Conservation (phyloP, 1,140 invertebrate species). For the Drosophila chauvacae region DNA sequence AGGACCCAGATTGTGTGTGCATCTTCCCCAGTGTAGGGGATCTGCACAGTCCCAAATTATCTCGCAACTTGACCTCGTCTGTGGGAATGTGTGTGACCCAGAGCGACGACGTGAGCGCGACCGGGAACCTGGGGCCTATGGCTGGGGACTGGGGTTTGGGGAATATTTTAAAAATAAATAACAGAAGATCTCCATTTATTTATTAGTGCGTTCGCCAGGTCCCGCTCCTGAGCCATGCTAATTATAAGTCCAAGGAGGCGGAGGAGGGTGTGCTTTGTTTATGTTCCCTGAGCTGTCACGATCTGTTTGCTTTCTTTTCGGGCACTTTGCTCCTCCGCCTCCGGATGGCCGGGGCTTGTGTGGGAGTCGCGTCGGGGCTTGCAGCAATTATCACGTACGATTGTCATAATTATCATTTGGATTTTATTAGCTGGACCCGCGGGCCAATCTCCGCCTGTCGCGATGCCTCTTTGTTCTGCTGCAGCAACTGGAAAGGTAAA, state of each 20-base stretch:
- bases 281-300: constrained; percentile 66
- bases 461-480: constrained; percentile 36
- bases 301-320: constrained; percentile 47
- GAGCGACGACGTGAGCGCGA: constrained; percentile 28
- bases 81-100: constrained; percentile 55
- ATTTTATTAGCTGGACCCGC: constrained; percentile 76
- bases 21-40: constrained; percentile 3
- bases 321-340: constrained; percentile 44
- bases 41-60: constrained; percentile 44
- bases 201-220: constrained; percentile 64
- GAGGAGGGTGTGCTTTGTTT: constrained; percentile 60
- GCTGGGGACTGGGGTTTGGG: constrained; percentile 7
- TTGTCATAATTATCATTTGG: constrained; percentile 84
- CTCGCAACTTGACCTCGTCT: constrained; percentile 60
- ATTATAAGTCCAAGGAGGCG: constrained; percentile 53
- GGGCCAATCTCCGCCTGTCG: constrained; percentile 36
- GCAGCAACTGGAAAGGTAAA: constrained; percentile 53
- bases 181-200: constrained; percentile 75
- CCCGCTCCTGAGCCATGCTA: constrained; percentile 54
- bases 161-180: constrained; percentile 78
- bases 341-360: constrained; percentile 30
- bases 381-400: constrained; percentile 84
- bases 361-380: constrained; percentile 55
- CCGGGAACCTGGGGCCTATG: constrained; percentile 46
- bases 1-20: neutral